phyloP scores from a whole-genome alignment of 1,140 invertebrate species.

The Dolichoris vasculosae region DNA sequence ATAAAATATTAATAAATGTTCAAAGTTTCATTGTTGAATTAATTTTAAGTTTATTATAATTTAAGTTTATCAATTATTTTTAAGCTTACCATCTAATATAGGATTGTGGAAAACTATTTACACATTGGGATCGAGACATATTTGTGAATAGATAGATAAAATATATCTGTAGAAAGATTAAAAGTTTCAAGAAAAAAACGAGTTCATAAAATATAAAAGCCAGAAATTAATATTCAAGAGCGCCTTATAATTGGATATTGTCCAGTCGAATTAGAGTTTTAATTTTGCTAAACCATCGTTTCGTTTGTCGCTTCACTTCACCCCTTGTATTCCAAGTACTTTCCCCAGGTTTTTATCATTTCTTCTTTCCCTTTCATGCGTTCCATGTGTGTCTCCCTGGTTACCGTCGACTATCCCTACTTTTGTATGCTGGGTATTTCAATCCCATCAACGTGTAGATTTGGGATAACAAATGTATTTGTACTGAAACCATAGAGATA shows the following conservation, averaged over 20 bases:
- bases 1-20: no score
- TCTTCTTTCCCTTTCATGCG: not conserved
- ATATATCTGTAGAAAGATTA: not conserved
- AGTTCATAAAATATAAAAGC: slow-evolving; percentile 12
- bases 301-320: slow-evolving; percentile 43
- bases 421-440: not conserved
- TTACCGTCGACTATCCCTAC: not conserved
- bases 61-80: no score
- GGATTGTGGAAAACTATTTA: slow-evolving; percentile 35
- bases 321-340: slow-evolving; percentile 14
- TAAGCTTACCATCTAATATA: not conserved
- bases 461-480: not conserved
- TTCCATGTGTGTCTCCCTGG: slow-evolving; percentile 9
- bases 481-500: no score
- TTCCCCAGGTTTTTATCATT: not conserved
- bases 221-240: slow-evolving; percentile 68
- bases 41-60: no score
- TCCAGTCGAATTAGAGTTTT: slow-evolving; percentile 72
- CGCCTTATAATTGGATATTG: slow-evolving; percentile 72
- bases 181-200: not conserved
- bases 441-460: slow-evolving; percentile 9
- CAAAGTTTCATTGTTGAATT: no score
- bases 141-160: not conserved
- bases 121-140: not conserved
- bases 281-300: slow-evolving; percentile 66